phyloP scores from a whole-genome alignment of 64 coral and sea anemone genomes.

The Astreopora myriophthalma region DNA sequence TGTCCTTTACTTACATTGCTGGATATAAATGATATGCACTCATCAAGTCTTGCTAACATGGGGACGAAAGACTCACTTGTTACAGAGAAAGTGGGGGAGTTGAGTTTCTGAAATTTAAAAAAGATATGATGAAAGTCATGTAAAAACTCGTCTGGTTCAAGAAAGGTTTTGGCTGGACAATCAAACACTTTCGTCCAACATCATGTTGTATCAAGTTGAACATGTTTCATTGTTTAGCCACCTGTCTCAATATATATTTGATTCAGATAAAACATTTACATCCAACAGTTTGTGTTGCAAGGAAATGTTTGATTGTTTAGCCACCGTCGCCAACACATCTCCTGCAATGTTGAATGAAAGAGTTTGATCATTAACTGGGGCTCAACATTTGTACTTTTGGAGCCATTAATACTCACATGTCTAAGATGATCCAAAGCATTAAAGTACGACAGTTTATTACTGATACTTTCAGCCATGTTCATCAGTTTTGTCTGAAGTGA shows the following conservation, averaged over 20 bases:
- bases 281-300: too few species aligned
- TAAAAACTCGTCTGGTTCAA: not conserved
- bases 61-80: constrained; percentile 98
- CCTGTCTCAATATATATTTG: too few species aligned
- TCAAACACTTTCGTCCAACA: too few species aligned
- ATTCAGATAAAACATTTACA: too few species aligned
- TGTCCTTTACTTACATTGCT: constrained; percentile 99
- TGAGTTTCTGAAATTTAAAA: constrained; percentile 83
- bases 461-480: constrained; percentile 99
- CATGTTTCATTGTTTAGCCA: too few species aligned
- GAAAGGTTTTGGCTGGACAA: too few species aligned
- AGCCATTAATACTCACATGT: constrained; percentile 70
- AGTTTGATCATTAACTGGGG: not conserved
- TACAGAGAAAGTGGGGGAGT: constrained; percentile 91
- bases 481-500: constrained; percentile 87
- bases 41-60: constrained; percentile 94
- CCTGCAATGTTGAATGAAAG: too few species aligned
- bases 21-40: constrained; percentile 94
- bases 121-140: not conserved
- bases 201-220: too few species aligned
- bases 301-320: too few species aligned
- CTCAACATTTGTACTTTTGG: too few species aligned
- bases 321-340: too few species aligned
- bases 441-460: constrained; percentile 95
- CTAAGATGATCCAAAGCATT: constrained; percentile 91